Evolutionary conservation across 2,888 invertebrate species (phyloP), one percentile per base, ranked within the genome.

Genomic region (Tanypteryx hageni): DNA sequence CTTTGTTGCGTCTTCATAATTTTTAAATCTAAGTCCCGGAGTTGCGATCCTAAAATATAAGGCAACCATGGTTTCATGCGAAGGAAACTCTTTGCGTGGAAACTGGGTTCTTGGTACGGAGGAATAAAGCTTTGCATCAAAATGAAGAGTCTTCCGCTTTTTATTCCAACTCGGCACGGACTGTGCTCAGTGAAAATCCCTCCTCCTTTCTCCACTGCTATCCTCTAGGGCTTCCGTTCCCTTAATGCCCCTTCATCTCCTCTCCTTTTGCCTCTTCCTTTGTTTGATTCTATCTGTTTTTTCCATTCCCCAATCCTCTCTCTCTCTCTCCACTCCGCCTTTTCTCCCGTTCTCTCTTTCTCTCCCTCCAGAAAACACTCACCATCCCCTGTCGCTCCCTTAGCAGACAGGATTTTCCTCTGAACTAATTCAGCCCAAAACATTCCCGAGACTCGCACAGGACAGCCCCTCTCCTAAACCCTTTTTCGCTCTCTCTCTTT

Each of bases 351-450:
- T 44, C 18, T n/a, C 56, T 57, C 18, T 44, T 83, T 82, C 31
- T 31, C 82, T 82, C 82, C 31, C 44, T 56, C 83, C 44, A 14
- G 44, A 44, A 44, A 44, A 44, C 44, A 44, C 44, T 44, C 44
- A 44, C 44, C 44, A 44, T 44, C 44, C 44, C 44, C 44, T 44
- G 44, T 44, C 44, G 44, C 44, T 44, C 44, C 5, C 44, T 1
- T 5, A 44, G 22, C 27, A 64, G 89, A 64, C 89, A 31, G 59
- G 59, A 31, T 86, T 68, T 86, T 86, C 86, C 86, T 64, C 27
- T 31, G 18, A 89, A 89, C 89, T 89, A 89, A 89, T 89, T 89
- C 89, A 61, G 89, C 89, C 89, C 64, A 89, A 64, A 64, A 89
- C 89, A 89, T 89, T 31, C 89, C 44, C 89, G 18, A 61, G 86